Conservation (phyloP, 1,140 invertebrate genomes). For the Drosophila carrolli region DNA sequence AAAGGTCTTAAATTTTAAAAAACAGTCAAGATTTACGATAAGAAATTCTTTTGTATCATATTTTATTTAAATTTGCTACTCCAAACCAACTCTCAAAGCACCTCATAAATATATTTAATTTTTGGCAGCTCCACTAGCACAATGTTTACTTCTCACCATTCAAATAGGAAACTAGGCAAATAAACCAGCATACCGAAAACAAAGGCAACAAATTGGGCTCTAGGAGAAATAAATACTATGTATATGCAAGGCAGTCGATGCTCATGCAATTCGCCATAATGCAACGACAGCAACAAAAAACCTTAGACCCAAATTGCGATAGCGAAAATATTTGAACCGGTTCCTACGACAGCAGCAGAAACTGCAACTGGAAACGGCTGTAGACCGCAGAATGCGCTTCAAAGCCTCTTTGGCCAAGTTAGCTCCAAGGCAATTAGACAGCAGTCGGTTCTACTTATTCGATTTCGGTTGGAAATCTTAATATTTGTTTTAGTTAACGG, state of each 20-base stretch:
- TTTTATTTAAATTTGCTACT: constrained; percentile 34
- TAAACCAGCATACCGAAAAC: constrained; percentile 39
- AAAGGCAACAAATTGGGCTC: constrained; percentile 34
- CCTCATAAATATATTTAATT: constrained; percentile 37
- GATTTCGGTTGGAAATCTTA: neutral
- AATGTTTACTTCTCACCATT: constrained; percentile 41
- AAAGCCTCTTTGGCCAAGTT: constrained; percentile 56
- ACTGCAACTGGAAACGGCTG: constrained; percentile 59
- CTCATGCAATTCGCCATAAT: constrained; percentile 67
- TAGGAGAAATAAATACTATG: constrained; percentile 26
- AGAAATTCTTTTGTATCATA: constrained; percentile 40
- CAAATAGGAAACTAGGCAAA: constrained; percentile 44
- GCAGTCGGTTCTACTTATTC: constrained; percentile 32
- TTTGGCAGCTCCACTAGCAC: constrained; percentile 8
- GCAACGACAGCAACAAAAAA: constrained; percentile 44
- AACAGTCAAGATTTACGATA: constrained; percentile 27
- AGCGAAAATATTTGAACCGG: constrained; percentile 77
- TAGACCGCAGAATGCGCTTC: constrained; percentile 63
- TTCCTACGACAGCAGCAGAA: constrained; percentile 47
- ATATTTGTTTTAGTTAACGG: neutral
- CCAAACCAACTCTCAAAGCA: constrained; percentile 6
- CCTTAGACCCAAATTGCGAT: constrained; percentile 73
- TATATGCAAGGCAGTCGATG: constrained; percentile 50
- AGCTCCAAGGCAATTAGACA: constrained; percentile 46
- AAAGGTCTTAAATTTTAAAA: neutral